A percentile compares a stretch with the other conserved stretches of the same genome.
phyloP scores from a whole-genome alignment of 2,888 invertebrate species.

The Thymelicus sylvestris region DNA sequence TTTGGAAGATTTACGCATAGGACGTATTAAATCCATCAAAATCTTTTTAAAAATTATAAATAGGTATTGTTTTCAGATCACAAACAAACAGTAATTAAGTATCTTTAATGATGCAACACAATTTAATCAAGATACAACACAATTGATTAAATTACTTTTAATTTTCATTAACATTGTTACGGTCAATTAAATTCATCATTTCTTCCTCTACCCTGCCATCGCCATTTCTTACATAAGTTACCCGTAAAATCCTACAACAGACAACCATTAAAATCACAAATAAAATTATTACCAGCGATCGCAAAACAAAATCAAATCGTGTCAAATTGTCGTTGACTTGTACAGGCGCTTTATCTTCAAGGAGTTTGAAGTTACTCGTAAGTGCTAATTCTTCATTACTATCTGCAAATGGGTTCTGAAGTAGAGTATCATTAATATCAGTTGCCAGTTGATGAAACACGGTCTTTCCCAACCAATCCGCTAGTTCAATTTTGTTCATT shows the following conservation, averaged over 20 bases:
- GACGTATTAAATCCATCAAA: no score
- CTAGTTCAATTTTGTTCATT: constrained; percentile 82
- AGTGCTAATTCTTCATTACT: constrained; percentile 40
- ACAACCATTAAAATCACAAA: constrained; percentile 45
- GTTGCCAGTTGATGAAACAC: constrained; percentile 82
- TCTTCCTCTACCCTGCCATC: constrained; percentile 38
- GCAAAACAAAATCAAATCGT: constrained; percentile 55
- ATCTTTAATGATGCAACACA: no score
- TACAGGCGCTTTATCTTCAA: constrained; percentile 44
- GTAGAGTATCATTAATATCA: constrained; percentile 68
- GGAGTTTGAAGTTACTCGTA: constrained; percentile 40
- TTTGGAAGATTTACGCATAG: no score
- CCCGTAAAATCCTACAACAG: constrained; percentile 42
- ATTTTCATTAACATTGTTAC: constrained; percentile 1
- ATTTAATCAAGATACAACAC: no score
- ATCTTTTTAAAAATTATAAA: no score
- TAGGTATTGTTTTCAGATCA: no score
- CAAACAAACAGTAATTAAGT: no score
- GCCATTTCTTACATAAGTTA: constrained; percentile 36
- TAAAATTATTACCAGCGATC: constrained; percentile 49
- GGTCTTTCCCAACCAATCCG: constrained; percentile 85
- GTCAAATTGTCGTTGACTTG: constrained; percentile 51
- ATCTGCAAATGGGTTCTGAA: constrained; percentile 48
- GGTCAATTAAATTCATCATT: constrained; percentile 21
- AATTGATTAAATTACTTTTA: no score